Conservation (phyloP, 2,797 vertebrate genomes). For the Sebastes kiyomatsui region DNA sequence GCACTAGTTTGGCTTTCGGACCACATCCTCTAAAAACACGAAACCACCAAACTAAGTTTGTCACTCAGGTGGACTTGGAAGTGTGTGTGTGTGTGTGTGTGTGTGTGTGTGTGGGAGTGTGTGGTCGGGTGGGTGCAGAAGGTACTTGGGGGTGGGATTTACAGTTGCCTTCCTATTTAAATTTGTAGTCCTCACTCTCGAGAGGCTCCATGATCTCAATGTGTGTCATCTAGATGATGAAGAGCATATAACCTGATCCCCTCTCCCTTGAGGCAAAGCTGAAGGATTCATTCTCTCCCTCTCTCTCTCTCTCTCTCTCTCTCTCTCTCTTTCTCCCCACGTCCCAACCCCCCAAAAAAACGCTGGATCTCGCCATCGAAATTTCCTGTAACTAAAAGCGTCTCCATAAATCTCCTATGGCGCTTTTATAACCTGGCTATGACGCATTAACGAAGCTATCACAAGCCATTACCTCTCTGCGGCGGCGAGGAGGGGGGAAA, state of each 20-base stretch:
- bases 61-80: constrained; percentile 27
- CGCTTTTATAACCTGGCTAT: constrained; percentile 75
- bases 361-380: constrained; percentile 55
- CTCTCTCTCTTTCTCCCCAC: not conserved
- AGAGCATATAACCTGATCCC: constrained; percentile 60
- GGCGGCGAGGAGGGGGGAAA: constrained; percentile 11
- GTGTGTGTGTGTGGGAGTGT: not conserved
- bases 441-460: constrained; percentile 78
- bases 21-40: constrained; percentile 19
- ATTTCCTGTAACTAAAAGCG: constrained; percentile 80
- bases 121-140: not conserved
- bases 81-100: not conserved
- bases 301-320: not conserved
- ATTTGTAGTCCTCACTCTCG: constrained; percentile 57
- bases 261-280: constrained; percentile 42
- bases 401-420: constrained; percentile 76
- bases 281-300: constrained; percentile 43
- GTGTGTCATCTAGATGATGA: constrained; percentile 67
- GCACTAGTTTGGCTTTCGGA: constrained; percentile 58
- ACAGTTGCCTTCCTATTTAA: constrained; percentile 63
- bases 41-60: constrained; percentile 37
- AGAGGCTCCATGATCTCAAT: constrained; percentile 42
- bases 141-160: constrained; percentile 46
- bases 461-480: constrained; percentile 69
- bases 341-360: not conserved